Percentiles rank a stretch among this genome's conserved stretches.
These are phyloP conservation scores for Harpegnathos saltator DNA, from an alignment of 1,140 invertebrate genomes.

Conservation along the genomic window DNA sequence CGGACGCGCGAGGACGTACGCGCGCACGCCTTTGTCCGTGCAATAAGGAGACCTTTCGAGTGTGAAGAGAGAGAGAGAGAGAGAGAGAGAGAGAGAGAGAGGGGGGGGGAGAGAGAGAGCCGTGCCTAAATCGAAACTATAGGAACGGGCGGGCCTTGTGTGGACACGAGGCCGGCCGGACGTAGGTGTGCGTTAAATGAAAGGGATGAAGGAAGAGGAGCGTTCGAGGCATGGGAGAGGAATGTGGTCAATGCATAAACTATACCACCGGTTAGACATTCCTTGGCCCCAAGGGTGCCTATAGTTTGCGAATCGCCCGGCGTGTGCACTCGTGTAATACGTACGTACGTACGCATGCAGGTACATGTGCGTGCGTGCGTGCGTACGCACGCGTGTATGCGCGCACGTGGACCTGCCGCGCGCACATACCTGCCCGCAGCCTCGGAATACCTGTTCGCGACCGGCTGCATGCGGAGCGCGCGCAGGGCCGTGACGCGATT, in stretches of 20 bases:
- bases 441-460: conserved; percentile 34
- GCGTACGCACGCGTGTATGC: not conserved
- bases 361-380: conserved; percentile 14
- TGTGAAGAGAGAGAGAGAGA: not conserved
- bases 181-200: conserved; percentile 80
- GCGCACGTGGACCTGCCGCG: conserved; percentile 24
- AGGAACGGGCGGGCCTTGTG: conserved; percentile 57
- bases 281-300: conserved; percentile 78
- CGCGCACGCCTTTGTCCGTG: conserved; percentile 29
- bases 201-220: conserved; percentile 79
- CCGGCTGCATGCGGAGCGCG: conserved; percentile 21
- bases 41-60: conserved; percentile 26
- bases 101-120: not conserved
- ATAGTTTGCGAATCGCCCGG: conserved; percentile 77
- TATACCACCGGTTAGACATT: conserved; percentile 83
- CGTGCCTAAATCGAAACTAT: conserved; percentile 69
- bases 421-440: conserved; percentile 22
- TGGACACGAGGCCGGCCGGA: conserved; percentile 52
- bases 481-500: conserved; percentile 32
- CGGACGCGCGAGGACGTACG: conserved; percentile 27
- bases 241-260: conserved; percentile 85
- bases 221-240: conserved; percentile 84
- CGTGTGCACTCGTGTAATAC: conserved; percentile 60
- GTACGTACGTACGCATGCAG: conserved; percentile 25
- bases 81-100: not conserved